Evolutionary conservation across 2,113 vertebrate genomes (phyloP).

Genomic region (Mesembrinibis cayennensis): DNA sequence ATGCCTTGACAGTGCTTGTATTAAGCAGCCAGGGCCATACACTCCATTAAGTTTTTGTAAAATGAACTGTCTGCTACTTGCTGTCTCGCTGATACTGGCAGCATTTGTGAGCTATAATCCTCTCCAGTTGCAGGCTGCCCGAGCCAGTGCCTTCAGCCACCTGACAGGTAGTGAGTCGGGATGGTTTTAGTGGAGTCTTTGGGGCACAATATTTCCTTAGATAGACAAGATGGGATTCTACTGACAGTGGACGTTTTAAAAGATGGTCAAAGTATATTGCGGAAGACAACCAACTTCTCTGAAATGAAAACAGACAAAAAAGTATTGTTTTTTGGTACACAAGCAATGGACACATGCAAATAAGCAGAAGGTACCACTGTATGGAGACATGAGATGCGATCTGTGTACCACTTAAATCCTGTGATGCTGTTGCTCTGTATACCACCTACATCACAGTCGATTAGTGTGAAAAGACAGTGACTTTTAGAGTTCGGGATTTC

Average conservation of each 20-base stretch:
- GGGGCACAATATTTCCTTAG: not conserved
- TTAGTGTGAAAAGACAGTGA: not conserved
- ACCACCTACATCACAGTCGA: not conserved
- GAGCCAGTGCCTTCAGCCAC: slow-evolving; percentile 41
- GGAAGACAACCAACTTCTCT: not conserved
- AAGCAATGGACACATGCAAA: not conserved
- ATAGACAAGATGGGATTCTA: not conserved
- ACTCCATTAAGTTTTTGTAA: slow-evolving; percentile 84
- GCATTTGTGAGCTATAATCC: slow-evolving; percentile 66
- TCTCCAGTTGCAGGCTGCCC: slow-evolving; percentile 43
- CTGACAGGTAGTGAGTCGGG: not conserved
- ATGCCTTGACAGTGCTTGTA: slow-evolving; percentile 78
- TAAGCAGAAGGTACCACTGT: not conserved
- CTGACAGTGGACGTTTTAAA: not conserved
- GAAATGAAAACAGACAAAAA: not conserved
- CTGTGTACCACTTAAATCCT: not conserved
- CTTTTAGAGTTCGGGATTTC: not conserved
- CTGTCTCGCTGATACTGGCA: slow-evolving; percentile 68
- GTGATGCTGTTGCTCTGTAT: not conserved
- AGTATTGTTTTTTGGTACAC: not conserved
- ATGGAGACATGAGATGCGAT: fast-evolving
- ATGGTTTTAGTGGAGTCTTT: not conserved
- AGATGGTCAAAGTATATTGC: not conserved
- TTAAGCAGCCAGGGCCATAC: slow-evolving; percentile 78
- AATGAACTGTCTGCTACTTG: slow-evolving; percentile 81